phyloP scores from a whole-genome alignment of 2,797 vertebrate species.

The Calcarius lapponicus region DNA sequence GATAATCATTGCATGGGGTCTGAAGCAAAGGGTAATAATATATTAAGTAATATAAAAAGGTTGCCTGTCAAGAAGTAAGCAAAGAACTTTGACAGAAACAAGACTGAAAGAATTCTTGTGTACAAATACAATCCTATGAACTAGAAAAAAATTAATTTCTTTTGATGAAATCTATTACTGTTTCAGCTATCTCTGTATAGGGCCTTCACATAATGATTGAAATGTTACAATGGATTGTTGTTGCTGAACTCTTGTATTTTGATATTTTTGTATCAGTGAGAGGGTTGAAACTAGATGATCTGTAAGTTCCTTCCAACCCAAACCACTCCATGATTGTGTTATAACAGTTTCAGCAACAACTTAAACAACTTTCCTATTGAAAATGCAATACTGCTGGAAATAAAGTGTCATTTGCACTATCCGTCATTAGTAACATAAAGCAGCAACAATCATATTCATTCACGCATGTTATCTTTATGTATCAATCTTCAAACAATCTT shows the following conservation, averaged over 20 bases:
- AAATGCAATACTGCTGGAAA: background rate
- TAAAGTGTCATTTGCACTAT: background rate
- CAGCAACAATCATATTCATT: background rate
- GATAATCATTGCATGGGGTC: background rate
- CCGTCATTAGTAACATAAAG: background rate
- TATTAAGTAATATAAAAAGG: background rate
- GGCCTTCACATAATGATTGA: background rate
- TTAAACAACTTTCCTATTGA: background rate
- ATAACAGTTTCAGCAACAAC: background rate
- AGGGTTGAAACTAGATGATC: background rate
- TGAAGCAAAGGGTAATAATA: background rate
- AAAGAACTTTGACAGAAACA: background rate
- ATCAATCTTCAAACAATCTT: background rate
- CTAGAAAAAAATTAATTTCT: background rate
- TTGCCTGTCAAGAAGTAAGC: background rate
- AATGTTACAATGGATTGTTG: background rate
- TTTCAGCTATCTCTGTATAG: background rate
- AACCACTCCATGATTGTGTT: background rate
- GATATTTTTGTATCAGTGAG: background rate
- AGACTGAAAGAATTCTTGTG: background rate
- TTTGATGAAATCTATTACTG: background rate
- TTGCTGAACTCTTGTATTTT: background rate
- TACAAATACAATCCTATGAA: background rate
- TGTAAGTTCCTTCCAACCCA: background rate
- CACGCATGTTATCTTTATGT: background rate